These are phyloP conservation scores for Tanytarsus gracilentus DNA, from an alignment of 2,888 invertebrate species.

Conservation along the genomic window DNA sequence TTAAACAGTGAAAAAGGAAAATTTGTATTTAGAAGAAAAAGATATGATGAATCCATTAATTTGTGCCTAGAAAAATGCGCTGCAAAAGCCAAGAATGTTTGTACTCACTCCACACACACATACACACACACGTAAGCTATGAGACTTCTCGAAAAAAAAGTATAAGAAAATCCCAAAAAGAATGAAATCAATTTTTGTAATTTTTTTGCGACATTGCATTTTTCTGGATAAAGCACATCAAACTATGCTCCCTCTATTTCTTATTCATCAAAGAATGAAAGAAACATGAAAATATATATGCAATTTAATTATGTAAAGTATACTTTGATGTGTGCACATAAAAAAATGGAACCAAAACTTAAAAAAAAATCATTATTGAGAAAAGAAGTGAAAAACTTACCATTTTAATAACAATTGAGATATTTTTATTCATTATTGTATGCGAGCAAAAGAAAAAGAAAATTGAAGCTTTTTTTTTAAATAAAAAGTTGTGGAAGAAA, in stretches of 20 bases:
- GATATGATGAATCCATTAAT: not conserved
- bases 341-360: slow-evolving; percentile 14
- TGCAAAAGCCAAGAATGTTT: no score
- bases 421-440: slow-evolving; percentile 24
- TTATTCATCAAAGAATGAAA: no score
- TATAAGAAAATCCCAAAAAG: not conserved
- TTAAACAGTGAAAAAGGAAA: slow-evolving; percentile 16
- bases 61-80: slow-evolving; percentile 9
- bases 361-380: not conserved
- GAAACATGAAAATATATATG: no score
- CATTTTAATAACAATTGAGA: slow-evolving; percentile 24
- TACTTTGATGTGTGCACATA: slow-evolving; percentile 9
- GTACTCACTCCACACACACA: no score
- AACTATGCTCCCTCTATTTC: no score
- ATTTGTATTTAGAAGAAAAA: slow-evolving; percentile 22
- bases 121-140: no score
- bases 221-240: slow-evolving; percentile 9
- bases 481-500: no score
- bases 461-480: not conserved
- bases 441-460: not conserved
- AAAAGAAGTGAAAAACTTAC: slow-evolving; percentile 23
- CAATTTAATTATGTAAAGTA: not conserved
- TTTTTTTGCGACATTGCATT: no score
- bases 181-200: not conserved
- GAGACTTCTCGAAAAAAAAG: not conserved